Base-by-base conservation (phyloP, 2,888 invertebrate species). In the Hirtodrosophila trivittata region DNA sequence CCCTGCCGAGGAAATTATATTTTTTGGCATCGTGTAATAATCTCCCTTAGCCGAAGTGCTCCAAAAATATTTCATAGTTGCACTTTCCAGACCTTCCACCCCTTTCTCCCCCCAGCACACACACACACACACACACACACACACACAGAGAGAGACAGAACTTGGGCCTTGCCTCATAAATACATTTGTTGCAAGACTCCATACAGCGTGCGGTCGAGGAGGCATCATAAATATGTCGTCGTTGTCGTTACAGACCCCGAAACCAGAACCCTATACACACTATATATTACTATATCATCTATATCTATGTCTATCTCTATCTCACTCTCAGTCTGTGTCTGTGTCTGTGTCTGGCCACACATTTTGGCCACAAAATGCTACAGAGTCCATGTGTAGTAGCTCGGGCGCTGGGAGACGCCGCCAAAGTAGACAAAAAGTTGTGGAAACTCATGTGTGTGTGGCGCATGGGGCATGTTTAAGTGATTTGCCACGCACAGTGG, bases 171-270 rank as follows among this genome's bases (percentile, higher is more conserved):
- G 55, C 35, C 65, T 52, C 75, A 66, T 71, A 64, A 82, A 77
- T 72, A 77, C 51, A 78, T 57, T 57, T n/a, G 57, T 56, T 60
- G 66, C 54, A 59, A 80, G 69, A 60, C 18, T 21, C 18, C n/a
- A 55, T n/a, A 42, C 38, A 39, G 43, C 39, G 38, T 13, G 47
- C 33, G 39, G 65, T 63, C 39, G 43, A 38, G 38, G 33, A 62
- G 64, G 65, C 70, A 66, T 72, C 83, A 80, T 86, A 83, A 83
- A 83, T 83, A 83, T 86, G 81, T 83, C 74, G 68, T 77, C 83
- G 68, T 75, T 47, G 51, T 59, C 38, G 41, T 55, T 50, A 50
- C 38, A 42, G 10, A 9, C 25, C 33, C 35, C 18, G 5, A 21
- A 21, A 21, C 3, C 18, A 21, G 5, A 21, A 21, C 18, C 18